A percentile compares a stretch with the other conserved stretches of the same genome.
Conservation (phyloP, 2,113 vertebrate genomes). For the Hemiscyllium ocellatum region DNA sequence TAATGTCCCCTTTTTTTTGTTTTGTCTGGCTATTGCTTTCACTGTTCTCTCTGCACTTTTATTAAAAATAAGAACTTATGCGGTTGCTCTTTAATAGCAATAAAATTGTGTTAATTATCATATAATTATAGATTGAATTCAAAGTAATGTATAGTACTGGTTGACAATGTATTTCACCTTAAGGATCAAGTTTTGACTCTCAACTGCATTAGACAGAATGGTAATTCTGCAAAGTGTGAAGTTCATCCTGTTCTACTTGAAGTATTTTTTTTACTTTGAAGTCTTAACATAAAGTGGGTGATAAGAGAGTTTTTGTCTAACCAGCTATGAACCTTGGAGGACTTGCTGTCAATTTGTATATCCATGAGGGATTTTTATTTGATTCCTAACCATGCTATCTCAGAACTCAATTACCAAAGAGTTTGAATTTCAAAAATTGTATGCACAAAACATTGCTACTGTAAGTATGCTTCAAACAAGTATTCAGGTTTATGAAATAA, state of each 20-base stretch:
- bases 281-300: not conserved
- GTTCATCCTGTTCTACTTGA: not conserved
- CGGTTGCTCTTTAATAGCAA: not conserved
- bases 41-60: not conserved
- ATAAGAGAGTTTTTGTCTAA: not conserved
- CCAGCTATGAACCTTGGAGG: not conserved
- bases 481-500: not conserved
- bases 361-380: not conserved
- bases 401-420: not conserved
- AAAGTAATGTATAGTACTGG: not conserved
- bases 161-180: not conserved
- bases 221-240: not conserved
- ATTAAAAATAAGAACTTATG: not conserved
- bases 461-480: not conserved
- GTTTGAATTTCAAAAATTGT: not conserved
- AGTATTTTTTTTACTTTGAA: not conserved
- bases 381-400: not conserved
- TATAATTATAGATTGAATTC: not conserved
- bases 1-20: not conserved
- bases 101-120: not conserved
- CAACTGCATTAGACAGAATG: not conserved
- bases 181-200: no score
- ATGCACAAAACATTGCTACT: not conserved
- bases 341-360: not conserved
- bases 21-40: not conserved